phyloP scores from a whole-genome alignment of 2,113 vertebrate genomes.

The Puntigrus tetrazona region DNA sequence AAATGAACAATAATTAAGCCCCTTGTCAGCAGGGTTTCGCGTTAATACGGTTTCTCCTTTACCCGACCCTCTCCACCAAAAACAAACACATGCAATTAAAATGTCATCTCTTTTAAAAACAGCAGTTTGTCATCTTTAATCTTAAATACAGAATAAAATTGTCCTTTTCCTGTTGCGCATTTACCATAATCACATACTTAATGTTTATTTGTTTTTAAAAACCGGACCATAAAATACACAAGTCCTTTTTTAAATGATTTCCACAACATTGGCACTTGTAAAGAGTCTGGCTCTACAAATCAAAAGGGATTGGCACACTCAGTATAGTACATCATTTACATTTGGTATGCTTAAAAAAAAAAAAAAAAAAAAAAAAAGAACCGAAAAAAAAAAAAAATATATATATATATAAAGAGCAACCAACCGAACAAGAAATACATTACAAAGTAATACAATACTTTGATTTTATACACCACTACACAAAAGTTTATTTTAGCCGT shows the following conservation, averaged over 20 bases:
- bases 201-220: slow-evolving; percentile 74
- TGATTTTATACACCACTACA: slow-evolving; percentile 75
- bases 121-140: slow-evolving; percentile 74
- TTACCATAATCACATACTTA: slow-evolving; percentile 73
- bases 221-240: slow-evolving; percentile 66
- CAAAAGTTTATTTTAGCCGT: slow-evolving; percentile 63
- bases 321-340: slow-evolving; percentile 82
- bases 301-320: slow-evolving; percentile 81
- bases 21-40: slow-evolving; percentile 65
- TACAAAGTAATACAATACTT: slow-evolving; percentile 68
- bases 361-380: slow-evolving; percentile 51
- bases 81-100: slow-evolving; percentile 79
- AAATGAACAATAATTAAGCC: slow-evolving; percentile 76
- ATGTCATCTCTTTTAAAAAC: slow-evolving; percentile 79
- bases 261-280: slow-evolving; percentile 82
- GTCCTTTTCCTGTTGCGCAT: slow-evolving; percentile 59
- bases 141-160: slow-evolving; percentile 78
- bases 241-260: slow-evolving; percentile 72
- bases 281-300: slow-evolving; percentile 76
- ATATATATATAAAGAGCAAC: slow-evolving; percentile 54
- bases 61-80: slow-evolving; percentile 75
- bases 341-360: slow-evolving; percentile 74
- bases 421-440: slow-evolving; percentile 43
- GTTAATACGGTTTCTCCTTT: slow-evolving; percentile 69
- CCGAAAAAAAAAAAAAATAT: slow-evolving; percentile 51